Evolutionary conservation across 2,797 vertebrate species (phyloP), one percentile per base, ranked within the genome.

Genomic region (Holocentrus rufus): DNA sequence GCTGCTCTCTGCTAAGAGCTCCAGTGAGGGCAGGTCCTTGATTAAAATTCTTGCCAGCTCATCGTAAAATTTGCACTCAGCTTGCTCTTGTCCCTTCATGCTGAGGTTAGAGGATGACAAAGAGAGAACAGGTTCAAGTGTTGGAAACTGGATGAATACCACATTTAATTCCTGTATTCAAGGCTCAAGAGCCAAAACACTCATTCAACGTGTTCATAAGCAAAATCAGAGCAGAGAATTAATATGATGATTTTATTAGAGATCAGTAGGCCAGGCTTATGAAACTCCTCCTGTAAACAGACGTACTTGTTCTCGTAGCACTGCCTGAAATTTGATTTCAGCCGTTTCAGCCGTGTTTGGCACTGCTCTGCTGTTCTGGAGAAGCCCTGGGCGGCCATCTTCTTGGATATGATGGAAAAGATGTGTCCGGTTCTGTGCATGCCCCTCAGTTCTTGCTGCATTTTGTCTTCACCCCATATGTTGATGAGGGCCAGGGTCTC

Each of bases 361-460:
- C 93, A 94, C 79, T 94, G 93, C 63, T 94, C 93, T 0, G 92
- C 88, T 0, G 92, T 93, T 11, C 93, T 77, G 56, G 89, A 82
- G 76, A 92, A 93, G 27, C 92, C 92, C 44, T 88, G 85, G 1
- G 77, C 7, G 0, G 83, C 67, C 91, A 94, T 89, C 58, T 91
- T 91, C 58, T 74, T 90, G 68, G 93, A 93, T 54, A 94, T 89
- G 75, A 76, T 67, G 65, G 92, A 83, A 56, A 92, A 94, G 17
- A 92, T 74, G 75, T 92, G 88, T 18, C 89, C 91, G 0, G 77
- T 92, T 54, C 90, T 80, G 73, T 91, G 88, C n/a, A 80, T 74
- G n/a, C 91, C 91, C 44, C 82, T 90, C 63, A 92, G 76, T 13
- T 92, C 91, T 65, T 86, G 83, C 23, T 92, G 91, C 54, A 89